A percentile compares a stretch with the other conserved stretches of the same genome.
Conservation (phyloP, 2,888 invertebrate species). For the Vanessa cardui region DNA sequence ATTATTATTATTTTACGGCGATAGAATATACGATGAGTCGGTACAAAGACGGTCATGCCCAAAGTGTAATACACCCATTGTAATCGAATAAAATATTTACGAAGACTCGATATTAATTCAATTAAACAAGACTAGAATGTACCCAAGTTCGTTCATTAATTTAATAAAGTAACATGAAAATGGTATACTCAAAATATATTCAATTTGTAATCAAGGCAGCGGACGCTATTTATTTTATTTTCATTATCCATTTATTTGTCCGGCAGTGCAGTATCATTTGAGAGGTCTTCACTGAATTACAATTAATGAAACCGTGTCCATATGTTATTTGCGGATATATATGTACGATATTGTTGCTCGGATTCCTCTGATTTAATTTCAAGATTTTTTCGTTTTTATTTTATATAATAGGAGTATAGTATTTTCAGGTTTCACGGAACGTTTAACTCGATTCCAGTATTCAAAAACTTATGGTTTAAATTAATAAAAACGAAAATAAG, state of each 20-base stretch:
- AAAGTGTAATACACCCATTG: too few relatives aligned
- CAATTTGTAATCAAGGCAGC: not conserved
- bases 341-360: not conserved
- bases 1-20: too few relatives aligned
- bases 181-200: not conserved
- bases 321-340: slow-evolving; percentile 15
- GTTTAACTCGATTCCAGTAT: too few relatives aligned
- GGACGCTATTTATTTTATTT: slow-evolving; percentile 1
- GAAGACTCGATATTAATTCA: too few relatives aligned
- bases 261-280: slow-evolving; percentile 11
- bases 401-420: too few relatives aligned
- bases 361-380: not conserved
- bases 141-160: not conserved
- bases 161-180: not conserved
- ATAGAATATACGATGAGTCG: too few relatives aligned
- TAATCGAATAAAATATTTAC: too few relatives aligned
- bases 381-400: not conserved
- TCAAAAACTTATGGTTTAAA: too few relatives aligned
- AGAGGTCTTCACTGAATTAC: slow-evolving; percentile 14
- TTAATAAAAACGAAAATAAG: too few relatives aligned
- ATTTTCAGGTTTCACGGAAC: too few relatives aligned
- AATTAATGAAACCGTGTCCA: slow-evolving; percentile 14
- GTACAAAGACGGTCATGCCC: too few relatives aligned
- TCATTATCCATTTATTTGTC: slow-evolving; percentile 7
- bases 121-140: too few relatives aligned